phyloP scores from a whole-genome alignment of 2,888 invertebrate species.

The Drosophila mercatorum region DNA sequence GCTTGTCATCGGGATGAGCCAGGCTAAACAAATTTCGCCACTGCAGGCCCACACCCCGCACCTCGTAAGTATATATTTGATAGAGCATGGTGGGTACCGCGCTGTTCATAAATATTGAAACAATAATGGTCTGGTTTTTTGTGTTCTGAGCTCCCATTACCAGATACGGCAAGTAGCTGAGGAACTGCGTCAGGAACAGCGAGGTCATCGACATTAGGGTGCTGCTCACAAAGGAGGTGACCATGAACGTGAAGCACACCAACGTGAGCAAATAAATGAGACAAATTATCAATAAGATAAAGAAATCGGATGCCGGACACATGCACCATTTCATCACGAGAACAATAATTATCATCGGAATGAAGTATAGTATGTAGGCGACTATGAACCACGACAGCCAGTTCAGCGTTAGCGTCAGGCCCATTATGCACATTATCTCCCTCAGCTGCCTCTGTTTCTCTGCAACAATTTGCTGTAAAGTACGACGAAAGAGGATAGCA shows the following conservation, averaged over 20 bases:
- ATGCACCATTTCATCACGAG: slow-evolving; percentile 30
- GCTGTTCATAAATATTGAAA: slow-evolving; percentile 49
- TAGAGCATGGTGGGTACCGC: slow-evolving; percentile 33
- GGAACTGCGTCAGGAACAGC: slow-evolving; percentile 89
- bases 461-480: slow-evolving; percentile 40
- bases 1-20: slow-evolving; percentile 86
- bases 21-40: slow-evolving; percentile 86
- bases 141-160: not conserved
- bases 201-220: slow-evolving; percentile 90
- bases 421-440: slow-evolving; percentile 45
- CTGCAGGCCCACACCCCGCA: slow-evolving; percentile 85
- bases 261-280: slow-evolving; percentile 88
- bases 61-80: slow-evolving; percentile 27
- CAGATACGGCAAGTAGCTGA: slow-evolving; percentile 88
- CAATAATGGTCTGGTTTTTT: fast-evolving
- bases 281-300: slow-evolving; percentile 87
- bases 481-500: not conserved
- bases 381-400: slow-evolving; percentile 59
- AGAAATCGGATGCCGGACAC: slow-evolving; percentile 2
- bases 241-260: slow-evolving; percentile 90
- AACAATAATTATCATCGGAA: slow-evolving; percentile 29
- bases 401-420: slow-evolving; percentile 39
- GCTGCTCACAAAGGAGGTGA: slow-evolving; percentile 91
- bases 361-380: slow-evolving; percentile 21
- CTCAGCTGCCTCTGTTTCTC: slow-evolving; percentile 43